Evolutionary conservation across 2,113 vertebrate genomes (phyloP).

Genomic region (Caracal caracal): DNA sequence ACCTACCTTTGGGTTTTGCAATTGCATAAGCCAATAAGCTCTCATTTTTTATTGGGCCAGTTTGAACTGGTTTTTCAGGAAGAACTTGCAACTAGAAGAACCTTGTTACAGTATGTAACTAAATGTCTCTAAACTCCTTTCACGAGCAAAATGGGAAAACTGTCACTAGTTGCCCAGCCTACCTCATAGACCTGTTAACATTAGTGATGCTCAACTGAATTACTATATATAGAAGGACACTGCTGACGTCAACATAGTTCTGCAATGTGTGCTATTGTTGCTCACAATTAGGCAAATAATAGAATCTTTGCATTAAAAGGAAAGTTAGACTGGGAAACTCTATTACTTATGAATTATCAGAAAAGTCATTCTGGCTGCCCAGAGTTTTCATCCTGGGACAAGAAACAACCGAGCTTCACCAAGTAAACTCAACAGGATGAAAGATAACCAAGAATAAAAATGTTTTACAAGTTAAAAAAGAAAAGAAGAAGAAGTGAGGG

Average conservation of each 20-base stretch:
- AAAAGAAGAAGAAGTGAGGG: not conserved
- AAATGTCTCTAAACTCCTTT: conserved; percentile 8
- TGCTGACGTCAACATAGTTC: not conserved
- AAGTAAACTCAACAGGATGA: not conserved
- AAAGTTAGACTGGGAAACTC: not conserved
- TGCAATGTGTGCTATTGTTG: not conserved
- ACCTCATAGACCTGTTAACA: not conserved
- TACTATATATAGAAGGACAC: not conserved
- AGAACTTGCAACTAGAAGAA: not conserved
- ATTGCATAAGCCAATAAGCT: not conserved
- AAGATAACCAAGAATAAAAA: not conserved
- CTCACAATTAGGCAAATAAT: not conserved
- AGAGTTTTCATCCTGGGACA: not conserved
- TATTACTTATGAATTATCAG: not conserved
- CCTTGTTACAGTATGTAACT: not conserved
- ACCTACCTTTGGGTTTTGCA: not conserved
- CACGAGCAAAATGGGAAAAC: conserved; percentile 7
- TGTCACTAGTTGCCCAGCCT: not conserved
- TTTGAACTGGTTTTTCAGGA: conserved; percentile 7
- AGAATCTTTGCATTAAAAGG: not conserved
- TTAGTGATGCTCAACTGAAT: conserved; percentile 12
- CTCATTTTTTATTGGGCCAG: not conserved
- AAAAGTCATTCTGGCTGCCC: not conserved
- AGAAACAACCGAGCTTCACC: not conserved
- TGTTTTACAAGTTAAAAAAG: not conserved